Base-by-base conservation (phyloP, 2,797 vertebrate genomes). In the Paguma larvata region DNA sequence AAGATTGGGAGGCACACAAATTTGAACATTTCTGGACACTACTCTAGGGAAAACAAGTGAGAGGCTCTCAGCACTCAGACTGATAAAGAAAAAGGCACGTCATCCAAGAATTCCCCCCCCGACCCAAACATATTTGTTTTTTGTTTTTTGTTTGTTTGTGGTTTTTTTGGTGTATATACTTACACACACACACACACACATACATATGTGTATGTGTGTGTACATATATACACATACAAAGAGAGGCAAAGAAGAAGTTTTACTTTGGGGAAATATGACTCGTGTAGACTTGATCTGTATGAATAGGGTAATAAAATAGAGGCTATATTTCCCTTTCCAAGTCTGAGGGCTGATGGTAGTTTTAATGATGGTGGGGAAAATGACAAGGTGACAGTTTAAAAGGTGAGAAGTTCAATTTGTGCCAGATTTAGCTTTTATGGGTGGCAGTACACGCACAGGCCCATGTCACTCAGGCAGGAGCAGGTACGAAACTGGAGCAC, bases 371-470 rank as follows among this genome's bases (percentile, higher is more conserved):
- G 85, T 70, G 53, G 56, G 73, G 2, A 56, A 86, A 92, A 92
- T 97, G 97, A 97, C 89, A 91, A 77, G 32, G 89, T 95, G 95
- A 97, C 97, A 97, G 89, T 87, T 94, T 94, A 93, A 94, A 94
- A 97, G 96, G 91, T 93, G 65, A 97, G 80, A 94, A 98, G 97
- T 96, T 97, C 97, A 96, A 12, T 91, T 65, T 79, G 16, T 96
- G 83, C 89, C 89, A 89, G 79, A 95, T 97, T 94, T 97, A 97
- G 70, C 95, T 92, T 53, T 92, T n/a, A 91, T 72, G 78, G 68
- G 65, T 79, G 95, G 82, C 63, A 89, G 73, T 44, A 23, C 38
- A 38, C 30, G 27, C 82, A 94, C 91, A 91, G 83, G 65, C 27
- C 73, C n/a, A 23, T 62, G 96, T 89, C 91, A 94, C 63, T 95